Evolutionary conservation across 2,797 vertebrate species (phyloP).

Genomic region (Melanogrammus aeglefinus): DNA sequence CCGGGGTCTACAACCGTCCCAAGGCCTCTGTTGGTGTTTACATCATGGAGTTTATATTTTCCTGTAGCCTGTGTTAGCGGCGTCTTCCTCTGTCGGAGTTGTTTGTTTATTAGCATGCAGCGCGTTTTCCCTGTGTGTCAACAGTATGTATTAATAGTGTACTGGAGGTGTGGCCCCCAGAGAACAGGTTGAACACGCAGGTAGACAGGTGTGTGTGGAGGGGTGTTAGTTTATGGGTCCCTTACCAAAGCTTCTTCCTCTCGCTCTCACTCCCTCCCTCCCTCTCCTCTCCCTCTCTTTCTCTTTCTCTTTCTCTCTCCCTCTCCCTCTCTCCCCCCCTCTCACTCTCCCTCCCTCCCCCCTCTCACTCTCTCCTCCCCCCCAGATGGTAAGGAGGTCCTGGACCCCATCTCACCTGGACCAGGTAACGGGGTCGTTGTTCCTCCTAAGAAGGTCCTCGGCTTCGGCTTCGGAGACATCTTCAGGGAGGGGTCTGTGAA

Average conservation of each 20-base stretch:
- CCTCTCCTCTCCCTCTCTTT: too few relatives aligned
- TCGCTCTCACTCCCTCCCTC: neutral
- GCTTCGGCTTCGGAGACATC: constrained; percentile 93
- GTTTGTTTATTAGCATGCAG: neutral
- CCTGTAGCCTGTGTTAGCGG: neutral
- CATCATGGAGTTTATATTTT: neutral
- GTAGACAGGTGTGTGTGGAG: constrained; percentile 12
- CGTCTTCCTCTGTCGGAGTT: neutral
- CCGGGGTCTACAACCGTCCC: neutral
- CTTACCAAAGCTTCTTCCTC: neutral
- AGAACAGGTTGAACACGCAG: constrained; percentile 43
- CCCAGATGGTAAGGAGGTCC: constrained; percentile 41
- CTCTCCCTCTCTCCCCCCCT: neutral
- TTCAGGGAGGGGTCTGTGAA: constrained; percentile 92
- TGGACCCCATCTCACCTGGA: constrained; percentile 70
- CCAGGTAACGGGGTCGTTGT: constrained; percentile 73
- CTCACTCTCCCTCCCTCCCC: neutral
- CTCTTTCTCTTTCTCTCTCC: too few relatives aligned
- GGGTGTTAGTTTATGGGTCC: constrained; percentile 9
- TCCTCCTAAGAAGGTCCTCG: constrained; percentile 91
- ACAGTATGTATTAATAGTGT: neutral
- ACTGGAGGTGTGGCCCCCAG: neutral
- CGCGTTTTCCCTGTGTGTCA: too few relatives aligned
- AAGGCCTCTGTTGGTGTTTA: too few relatives aligned
- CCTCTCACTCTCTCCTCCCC: too few relatives aligned